Evolutionary conservation across 2,888 invertebrate genomes (phyloP).

Genomic region (Drosophila rubida): DNA sequence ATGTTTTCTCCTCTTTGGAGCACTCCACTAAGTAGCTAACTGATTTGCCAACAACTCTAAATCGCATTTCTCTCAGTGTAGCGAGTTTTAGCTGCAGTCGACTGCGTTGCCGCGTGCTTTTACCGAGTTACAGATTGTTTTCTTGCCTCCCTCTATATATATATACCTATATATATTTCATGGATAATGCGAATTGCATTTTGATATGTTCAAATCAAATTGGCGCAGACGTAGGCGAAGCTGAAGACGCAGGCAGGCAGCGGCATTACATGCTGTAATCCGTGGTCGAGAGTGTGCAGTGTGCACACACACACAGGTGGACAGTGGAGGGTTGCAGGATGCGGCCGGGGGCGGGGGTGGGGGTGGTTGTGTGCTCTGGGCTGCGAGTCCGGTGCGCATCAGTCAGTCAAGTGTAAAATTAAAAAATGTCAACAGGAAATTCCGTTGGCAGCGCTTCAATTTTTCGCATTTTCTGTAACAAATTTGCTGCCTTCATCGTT

Average conservation of each 20-base stretch:
- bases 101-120: background rate
- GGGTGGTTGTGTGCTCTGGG: slow-evolving; percentile 1
- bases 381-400: slow-evolving; percentile 39
- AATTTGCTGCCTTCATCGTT: slow-evolving; percentile 27
- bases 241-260: background rate
- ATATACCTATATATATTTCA: background rate
- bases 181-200: slow-evolving; percentile 26
- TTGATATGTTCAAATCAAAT: slow-evolving; percentile 35
- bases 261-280: slow-evolving; percentile 43
- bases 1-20: too few relatives aligned
- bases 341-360: too few relatives aligned
- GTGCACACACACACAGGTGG: slow-evolving; percentile 4
- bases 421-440: slow-evolving; percentile 81
- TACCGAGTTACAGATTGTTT: background rate
- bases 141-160: background rate
- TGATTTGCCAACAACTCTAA: too few relatives aligned
- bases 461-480: slow-evolving; percentile 57
- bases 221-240: background rate
- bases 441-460: slow-evolving; percentile 74
- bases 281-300: slow-evolving; percentile 12
- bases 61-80: background rate
- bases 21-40: too few relatives aligned
- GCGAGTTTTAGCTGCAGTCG: background rate
- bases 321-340: background rate
- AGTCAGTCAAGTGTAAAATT: slow-evolving; percentile 81